Percentiles rank a stretch among this genome's conserved stretches.
Conservation (phyloP, 2,888 invertebrate genomes). For the Aphodius granarius region DNA sequence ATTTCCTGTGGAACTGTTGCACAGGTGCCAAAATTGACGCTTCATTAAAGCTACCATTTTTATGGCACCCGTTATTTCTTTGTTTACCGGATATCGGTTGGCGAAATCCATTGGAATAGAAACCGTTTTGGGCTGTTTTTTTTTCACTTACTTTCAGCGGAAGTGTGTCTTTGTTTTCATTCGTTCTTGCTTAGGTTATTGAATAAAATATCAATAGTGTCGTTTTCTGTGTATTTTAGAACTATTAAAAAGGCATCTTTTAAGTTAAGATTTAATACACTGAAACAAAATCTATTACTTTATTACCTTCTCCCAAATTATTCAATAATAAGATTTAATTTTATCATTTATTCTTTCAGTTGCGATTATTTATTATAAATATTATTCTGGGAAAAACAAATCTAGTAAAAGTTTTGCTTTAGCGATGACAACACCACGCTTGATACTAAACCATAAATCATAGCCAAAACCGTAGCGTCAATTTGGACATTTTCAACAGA, state of each 20-base stretch:
- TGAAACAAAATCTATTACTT: too few species aligned
- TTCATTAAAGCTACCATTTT: conserved; percentile 1
- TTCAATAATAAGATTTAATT: too few species aligned
- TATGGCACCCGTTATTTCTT: not conserved
- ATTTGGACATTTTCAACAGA: too few species aligned
- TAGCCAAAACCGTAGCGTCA: too few species aligned
- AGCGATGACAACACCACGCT: too few species aligned
- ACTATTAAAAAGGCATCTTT: not conserved
- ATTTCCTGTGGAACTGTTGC: not conserved
- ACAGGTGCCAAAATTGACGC: conserved; percentile 14
- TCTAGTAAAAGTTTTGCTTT: too few species aligned
- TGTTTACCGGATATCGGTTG: not conserved
- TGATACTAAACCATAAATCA: too few species aligned
- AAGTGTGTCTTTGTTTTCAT: not conserved
- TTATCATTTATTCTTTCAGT: too few species aligned
- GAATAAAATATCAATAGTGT: not conserved
- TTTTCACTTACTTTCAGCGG: not conserved
- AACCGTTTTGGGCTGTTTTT: not conserved
- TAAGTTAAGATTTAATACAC: too few species aligned
- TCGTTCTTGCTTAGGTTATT: not conserved
- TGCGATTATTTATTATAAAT: too few species aligned
- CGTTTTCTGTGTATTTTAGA: not conserved
- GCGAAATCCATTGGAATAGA: not conserved
- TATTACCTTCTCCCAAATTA: too few species aligned
- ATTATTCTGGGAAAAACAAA: too few species aligned